Conservation (phyloP, 2,797 vertebrate species). For the Limosa lapponica region DNA sequence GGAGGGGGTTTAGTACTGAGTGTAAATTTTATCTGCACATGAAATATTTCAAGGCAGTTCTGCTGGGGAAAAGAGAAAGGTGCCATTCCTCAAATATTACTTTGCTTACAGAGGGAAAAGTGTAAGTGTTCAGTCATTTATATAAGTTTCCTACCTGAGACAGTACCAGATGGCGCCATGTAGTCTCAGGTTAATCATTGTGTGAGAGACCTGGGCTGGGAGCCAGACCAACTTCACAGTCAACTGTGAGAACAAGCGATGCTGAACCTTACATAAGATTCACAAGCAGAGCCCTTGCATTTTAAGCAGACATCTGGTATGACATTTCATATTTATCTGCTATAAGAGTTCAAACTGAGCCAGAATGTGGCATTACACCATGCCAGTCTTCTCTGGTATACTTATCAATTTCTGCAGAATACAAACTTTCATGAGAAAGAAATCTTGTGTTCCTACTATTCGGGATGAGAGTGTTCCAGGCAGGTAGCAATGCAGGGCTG, state of each 20-base stretch:
- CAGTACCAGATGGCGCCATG: slow-evolving; percentile 75
- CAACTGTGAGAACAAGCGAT: slow-evolving; percentile 62
- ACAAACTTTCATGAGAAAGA: neutral
- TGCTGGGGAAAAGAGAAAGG: slow-evolving; percentile 6
- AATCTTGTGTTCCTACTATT: neutral
- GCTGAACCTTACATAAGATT: slow-evolving; percentile 67
- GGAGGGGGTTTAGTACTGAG: neutral
- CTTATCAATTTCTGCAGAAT: slow-evolving; percentile 11
- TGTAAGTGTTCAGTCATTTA: slow-evolving; percentile 43
- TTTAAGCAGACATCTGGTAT: slow-evolving; percentile 70
- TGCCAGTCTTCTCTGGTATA: neutral
- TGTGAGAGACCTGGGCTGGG: slow-evolving; percentile 70
- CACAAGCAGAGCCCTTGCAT: slow-evolving; percentile 60
- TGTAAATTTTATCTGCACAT: neutral
- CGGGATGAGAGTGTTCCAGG: neutral
- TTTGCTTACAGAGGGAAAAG: slow-evolving; percentile 33
- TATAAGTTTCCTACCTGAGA: slow-evolving; percentile 70
- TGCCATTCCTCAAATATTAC: neutral
- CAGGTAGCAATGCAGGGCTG: neutral
- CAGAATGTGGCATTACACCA: neutral
- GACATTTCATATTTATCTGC: slow-evolving; percentile 35
- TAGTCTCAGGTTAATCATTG: slow-evolving; percentile 74
- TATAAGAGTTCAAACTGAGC: slow-evolving; percentile 33
- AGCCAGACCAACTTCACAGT: slow-evolving; percentile 72
- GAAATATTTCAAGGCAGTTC: neutral